Percentiles rank a stretch among this genome's conserved stretches.
These are phyloP conservation scores for Poecilia wingei DNA, from an alignment of 2,797 vertebrate genomes.

Conservation along the genomic window DNA sequence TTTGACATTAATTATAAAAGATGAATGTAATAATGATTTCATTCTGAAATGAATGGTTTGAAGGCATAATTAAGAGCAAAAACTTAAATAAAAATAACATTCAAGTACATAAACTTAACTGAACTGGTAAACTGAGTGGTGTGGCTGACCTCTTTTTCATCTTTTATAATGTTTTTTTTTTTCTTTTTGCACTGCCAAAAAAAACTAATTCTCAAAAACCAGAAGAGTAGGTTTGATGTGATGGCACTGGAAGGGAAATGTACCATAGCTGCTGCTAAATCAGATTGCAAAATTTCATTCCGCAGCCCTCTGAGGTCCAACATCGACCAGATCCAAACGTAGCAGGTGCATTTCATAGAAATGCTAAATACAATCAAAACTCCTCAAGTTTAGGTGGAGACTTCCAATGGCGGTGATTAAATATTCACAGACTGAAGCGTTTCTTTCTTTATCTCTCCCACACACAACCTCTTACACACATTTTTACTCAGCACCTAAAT, in stretches of 20 bases:
- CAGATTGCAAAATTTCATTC: not conserved
- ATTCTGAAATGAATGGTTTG: not conserved
- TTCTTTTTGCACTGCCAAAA: not conserved
- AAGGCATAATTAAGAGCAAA: not conserved
- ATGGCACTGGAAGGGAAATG: not conserved
- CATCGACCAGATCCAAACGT: conserved; percentile 31
- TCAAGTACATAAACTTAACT: not conserved
- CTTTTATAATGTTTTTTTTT: not conserved
- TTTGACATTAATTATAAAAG: not conserved
- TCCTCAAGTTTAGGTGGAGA: conserved; percentile 31
- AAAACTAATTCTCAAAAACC: not conserved
- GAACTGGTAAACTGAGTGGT: not conserved
- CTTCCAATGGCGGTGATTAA: conserved; percentile 33
- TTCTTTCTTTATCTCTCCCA: conserved; percentile 51
- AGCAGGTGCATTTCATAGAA: conserved; percentile 26
- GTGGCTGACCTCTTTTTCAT: not conserved
- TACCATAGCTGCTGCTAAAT: conserved; percentile 29
- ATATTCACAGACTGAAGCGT: conserved; percentile 43
- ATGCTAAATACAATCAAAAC: conserved; percentile 37
- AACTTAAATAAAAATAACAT: not conserved
- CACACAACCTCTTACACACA: conserved; percentile 51
- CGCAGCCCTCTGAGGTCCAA: conserved; percentile 8
- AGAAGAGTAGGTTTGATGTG: conserved; percentile 16
- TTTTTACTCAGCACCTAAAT: conserved; percentile 58
- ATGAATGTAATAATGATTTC: not conserved